Percentiles rank a stretch among this genome's conserved stretches.
Evolutionary conservation across 2,888 invertebrate genomes (phyloP).

Genomic region (Cephus spinipes): DNA sequence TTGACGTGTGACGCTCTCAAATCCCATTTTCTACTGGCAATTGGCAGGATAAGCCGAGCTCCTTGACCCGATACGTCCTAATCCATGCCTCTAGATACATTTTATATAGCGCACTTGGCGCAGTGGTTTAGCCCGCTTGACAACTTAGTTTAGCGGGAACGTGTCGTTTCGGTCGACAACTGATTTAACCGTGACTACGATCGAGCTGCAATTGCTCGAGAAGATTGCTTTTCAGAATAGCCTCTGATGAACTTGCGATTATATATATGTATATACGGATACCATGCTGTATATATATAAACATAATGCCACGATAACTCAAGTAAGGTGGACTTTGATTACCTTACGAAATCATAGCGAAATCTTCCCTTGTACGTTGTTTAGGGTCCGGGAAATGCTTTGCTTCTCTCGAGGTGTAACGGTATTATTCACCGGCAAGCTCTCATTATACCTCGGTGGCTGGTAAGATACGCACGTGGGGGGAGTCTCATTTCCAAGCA

Average conservation of each 20-base stretch:
- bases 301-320: too few species aligned
- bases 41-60: background rate
- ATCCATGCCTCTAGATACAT: background rate
- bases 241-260: background rate
- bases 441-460: background rate
- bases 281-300: too few species aligned
- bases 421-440: background rate
- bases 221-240: background rate
- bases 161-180: background rate
- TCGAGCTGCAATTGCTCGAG: background rate
- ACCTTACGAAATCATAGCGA: background rate
- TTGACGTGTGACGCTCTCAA: background rate
- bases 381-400: background rate
- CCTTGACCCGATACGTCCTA: background rate
- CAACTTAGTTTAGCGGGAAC: background rate
- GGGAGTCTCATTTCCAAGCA: constrained; percentile 32
- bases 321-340: background rate
- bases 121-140: background rate
- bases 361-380: background rate
- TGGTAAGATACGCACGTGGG: constrained; percentile 11
- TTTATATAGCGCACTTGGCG: background rate
- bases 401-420: background rate
- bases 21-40: constrained; percentile 1
- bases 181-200: background rate
- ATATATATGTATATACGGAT: background rate